Conservation (phyloP, 2,888 invertebrate species). For the Apamea epomidion region DNA sequence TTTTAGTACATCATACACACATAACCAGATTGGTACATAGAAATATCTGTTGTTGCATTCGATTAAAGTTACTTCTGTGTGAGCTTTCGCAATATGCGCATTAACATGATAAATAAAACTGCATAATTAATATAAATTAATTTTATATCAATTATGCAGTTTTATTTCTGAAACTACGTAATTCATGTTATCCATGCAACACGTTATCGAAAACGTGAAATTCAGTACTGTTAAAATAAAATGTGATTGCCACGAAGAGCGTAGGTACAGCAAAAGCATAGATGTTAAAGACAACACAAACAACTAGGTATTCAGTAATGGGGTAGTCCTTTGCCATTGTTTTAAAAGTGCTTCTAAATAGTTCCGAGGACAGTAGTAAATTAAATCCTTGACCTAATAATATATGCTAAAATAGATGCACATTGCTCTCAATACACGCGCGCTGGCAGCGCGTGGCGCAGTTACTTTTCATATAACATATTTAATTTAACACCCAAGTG, state of each 20-base stretch:
- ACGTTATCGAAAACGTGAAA: slow-evolving; percentile 13
- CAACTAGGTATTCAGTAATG: slow-evolving; percentile 14
- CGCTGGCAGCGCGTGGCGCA: slow-evolving; percentile 82
- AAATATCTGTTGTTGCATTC: slow-evolving; percentile 49
- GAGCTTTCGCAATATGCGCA: slow-evolving; percentile 1
- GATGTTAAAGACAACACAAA: slow-evolving; percentile 28
- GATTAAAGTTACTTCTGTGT: slow-evolving; percentile 23
- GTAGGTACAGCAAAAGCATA: slow-evolving; percentile 35
- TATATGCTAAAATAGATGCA: slow-evolving; percentile 87
- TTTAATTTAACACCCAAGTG: slow-evolving; percentile 61
- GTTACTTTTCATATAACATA: slow-evolving; percentile 73
- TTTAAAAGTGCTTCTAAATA: slow-evolving; percentile 58
- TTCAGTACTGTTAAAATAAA: slow-evolving; percentile 34
- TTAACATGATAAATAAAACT: too few relatives aligned
- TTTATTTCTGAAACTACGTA: slow-evolving; percentile 4
- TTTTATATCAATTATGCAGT: slow-evolving; percentile 4
- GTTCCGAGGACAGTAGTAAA: slow-evolving; percentile 70
- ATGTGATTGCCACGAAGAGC: slow-evolving; percentile 11
- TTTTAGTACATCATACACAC: slow-evolving; percentile 78
- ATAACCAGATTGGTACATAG: slow-evolving; percentile 55
- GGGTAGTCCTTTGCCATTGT: slow-evolving; percentile 32
- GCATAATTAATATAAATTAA: too few relatives aligned
- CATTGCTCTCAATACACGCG: slow-evolving; percentile 84
- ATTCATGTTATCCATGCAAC: slow-evolving; percentile 47
- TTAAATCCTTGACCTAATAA: slow-evolving; percentile 88